phyloP scores from a whole-genome alignment of 2,113 vertebrate genomes.

The Miniopterus natalensis region DNA sequence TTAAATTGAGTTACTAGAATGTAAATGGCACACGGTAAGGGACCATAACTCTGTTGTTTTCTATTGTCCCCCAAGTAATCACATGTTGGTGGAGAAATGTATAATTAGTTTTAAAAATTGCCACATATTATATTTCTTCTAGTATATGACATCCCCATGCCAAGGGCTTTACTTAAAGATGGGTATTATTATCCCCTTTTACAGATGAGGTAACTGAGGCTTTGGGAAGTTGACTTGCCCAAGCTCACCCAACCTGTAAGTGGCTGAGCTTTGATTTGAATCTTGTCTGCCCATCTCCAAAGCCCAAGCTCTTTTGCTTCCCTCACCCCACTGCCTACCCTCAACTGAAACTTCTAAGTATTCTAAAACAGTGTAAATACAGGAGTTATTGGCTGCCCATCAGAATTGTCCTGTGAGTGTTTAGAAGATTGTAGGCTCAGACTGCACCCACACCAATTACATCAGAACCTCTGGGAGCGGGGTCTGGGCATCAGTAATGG shows the following conservation, averaged over 20 bases:
- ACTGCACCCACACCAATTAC: neutral
- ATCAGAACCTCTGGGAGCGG: neutral
- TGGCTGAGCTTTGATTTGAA: neutral
- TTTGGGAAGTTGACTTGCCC: neutral
- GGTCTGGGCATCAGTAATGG: neutral
- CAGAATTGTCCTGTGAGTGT: neutral
- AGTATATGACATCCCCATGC: neutral
- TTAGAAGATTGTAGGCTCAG: neutral
- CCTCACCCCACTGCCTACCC: neutral
- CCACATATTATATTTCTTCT: neutral
- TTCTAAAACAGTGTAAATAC: neutral
- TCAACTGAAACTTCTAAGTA: neutral
- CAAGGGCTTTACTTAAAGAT: neutral
- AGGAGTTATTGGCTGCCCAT: neutral
- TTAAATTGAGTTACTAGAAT: neutral
- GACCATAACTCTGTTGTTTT: neutral
- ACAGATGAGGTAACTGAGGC: conserved; percentile 16
- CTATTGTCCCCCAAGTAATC: neutral
- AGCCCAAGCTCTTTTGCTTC: neutral
- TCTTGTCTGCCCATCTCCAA: neutral
- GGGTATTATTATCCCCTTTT: neutral
- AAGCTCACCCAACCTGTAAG: neutral
- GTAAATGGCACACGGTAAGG: neutral
- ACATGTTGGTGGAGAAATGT: neutral
- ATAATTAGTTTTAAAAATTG: neutral